Evolutionary conservation across 2,113 vertebrate species (phyloP), one percentile per base, ranked within the genome.

Genomic region (Sakesphorus luctuosus): DNA sequence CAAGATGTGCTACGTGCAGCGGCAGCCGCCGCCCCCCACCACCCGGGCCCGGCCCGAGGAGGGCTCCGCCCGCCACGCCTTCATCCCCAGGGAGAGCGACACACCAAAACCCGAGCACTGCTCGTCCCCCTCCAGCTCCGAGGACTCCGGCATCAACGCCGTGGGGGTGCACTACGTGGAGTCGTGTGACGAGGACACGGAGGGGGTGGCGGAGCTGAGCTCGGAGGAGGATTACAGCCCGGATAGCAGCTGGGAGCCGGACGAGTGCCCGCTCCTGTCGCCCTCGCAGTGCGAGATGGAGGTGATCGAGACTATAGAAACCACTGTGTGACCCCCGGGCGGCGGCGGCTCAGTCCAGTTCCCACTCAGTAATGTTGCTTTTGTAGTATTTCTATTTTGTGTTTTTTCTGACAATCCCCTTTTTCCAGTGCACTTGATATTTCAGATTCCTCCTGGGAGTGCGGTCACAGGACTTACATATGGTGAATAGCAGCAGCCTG

Each of bases 1-100:
- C 44, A 99, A 99, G 98, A 99, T 99, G 99, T 99, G 99, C 96
- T 99, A 99, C 2, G 99, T 99, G 81, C 99, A 99, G 98, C 98
- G 98, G 80, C 99, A 99, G 62, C 98, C 96, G 61, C 98, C 96
- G 4, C 89, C 97, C 2, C 84, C 90, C 6, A 97, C 97, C 59
- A 97, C 95, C 40, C 97, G 50, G 90, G 36, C 80, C 9, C 95
- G 84, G 94, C 97, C 97, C 2, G 97, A 98, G 87, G 97, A 98
- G 73, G 95, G 50, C 90, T 83, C 97, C 10, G 94, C 85, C 40
- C 96, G 96, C 38, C 94, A 97, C 46, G 98, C 98, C 97, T 98
- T 98, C 95, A 90, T 96, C 93, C 67, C 97, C 49, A 98, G 98
- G 89, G 98, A 98, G 97, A 97, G 98, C 95, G 98, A 97, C 79